Base-by-base conservation (phyloP, 1,140 invertebrate species). In the Ips typographus region DNA sequence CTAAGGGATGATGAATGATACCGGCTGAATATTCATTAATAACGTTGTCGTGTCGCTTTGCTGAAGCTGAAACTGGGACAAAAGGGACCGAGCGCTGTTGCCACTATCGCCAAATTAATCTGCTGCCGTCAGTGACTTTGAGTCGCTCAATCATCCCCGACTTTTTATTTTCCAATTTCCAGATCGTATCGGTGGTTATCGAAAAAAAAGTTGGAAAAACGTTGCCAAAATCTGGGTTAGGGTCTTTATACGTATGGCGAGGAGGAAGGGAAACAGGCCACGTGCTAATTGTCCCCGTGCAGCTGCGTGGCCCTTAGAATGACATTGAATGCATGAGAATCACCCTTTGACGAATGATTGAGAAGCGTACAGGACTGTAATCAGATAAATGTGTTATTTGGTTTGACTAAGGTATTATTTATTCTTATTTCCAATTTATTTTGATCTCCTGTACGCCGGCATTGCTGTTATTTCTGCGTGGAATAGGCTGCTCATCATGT, bases 261-360 rank as follows among this genome's bases (percentile, higher is more conserved):
- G 3, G 44, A 49, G 44, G n/a, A 2, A 56, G 39, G 39, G 39
- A 39, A 37, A 39, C 40, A 7, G 53, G 53, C 40, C 65, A 68
- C 57, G 65, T 68, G 65, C 65, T 60, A 68, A 68, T 68, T 68
- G 65, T 68, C 43, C 22, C 44, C 44, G 3, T 49, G 44, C 65
- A 68, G 65, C 65, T 68, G 65, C 65, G 43, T 47, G 47, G 44
- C 36, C 44, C 44, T 22, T 22, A 6, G 6, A 55, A 58, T 68
- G 65, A 68, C 65, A 60, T 68, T 68, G 57, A 60, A 68, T 60
- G n/a, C 49, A 8, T 4, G 36, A 40, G 53, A 49, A 53, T 47
- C 53, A 53, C 58, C 57, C 65, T 60, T 49, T 60, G 52, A 47
- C 61, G 57, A 61, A 58, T 67, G 65, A 67, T 67, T 59, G 43